These are phyloP conservation scores for Semnornis frantzii DNA, from an alignment of 2,113 vertebrate genomes.

Conservation along the genomic window DNA sequence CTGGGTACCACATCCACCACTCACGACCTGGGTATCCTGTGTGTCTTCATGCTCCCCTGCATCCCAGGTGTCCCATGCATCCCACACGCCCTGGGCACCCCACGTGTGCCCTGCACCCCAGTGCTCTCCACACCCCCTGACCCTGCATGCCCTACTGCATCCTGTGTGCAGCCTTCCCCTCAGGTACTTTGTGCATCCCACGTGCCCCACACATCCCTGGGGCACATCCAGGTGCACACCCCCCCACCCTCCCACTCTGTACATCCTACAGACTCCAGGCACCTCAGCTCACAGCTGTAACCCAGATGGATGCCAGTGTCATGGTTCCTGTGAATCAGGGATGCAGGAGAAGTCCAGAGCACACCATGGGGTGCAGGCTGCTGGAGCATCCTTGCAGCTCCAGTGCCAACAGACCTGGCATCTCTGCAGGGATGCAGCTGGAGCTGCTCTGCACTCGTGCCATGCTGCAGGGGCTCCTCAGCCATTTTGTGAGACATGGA, in stretches of 20 bases:
- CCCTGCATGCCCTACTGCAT: neutral
- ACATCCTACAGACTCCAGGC: neutral
- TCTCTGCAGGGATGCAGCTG: neutral
- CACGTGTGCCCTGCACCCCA: accelerated
- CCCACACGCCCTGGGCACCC: accelerated
- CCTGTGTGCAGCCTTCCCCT: no score
- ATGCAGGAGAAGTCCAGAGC: neutral
- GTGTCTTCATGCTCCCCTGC: neutral
- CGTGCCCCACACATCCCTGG: neutral
- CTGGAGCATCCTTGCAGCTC: neutral
- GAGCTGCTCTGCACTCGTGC: neutral
- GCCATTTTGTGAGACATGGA: neutral
- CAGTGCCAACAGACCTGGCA: neutral
- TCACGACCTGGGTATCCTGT: neutral
- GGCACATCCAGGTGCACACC: neutral
- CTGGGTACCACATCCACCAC: neutral
- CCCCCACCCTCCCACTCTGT: neutral
- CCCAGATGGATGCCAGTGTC: neutral
- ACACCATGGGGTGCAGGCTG: accelerated
- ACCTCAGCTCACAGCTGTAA: no score
- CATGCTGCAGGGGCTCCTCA: accelerated
- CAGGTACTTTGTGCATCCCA: no score
- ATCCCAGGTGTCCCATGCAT: accelerated
- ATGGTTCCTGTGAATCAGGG: neutral
- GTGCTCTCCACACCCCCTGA: neutral